A percentile compares a stretch with the other conserved stretches of the same genome.
Evolutionary conservation across 2,113 vertebrate genomes (phyloP).

Genomic region (Herpailurus yagouaroundi): DNA sequence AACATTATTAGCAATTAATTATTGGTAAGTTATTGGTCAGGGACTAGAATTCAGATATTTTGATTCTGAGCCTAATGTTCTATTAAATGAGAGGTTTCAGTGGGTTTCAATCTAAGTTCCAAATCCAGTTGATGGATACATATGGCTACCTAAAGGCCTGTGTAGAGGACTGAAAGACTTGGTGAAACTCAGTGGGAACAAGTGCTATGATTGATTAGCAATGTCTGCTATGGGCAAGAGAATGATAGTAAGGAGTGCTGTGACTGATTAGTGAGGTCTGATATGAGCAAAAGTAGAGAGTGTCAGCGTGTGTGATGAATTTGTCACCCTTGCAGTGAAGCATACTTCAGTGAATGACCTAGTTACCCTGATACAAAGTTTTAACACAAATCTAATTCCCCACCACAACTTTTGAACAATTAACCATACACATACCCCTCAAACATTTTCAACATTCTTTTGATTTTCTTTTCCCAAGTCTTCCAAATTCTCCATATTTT

Average conservation of each 20-base stretch:
- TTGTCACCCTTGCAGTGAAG: not conserved
- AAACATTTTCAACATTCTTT: conserved; percentile 12
- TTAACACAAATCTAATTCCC: not conserved
- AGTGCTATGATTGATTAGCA: not conserved
- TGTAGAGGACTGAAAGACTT: not conserved
- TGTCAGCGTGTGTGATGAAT: not conserved
- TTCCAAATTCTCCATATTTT: conserved; percentile 46
- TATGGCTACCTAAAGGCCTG: not conserved
- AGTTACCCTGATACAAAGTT: not conserved
- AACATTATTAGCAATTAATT: not conserved
- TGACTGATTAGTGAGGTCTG: conserved; percentile 52
- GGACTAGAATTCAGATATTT: not conserved
- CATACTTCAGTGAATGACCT: not conserved
- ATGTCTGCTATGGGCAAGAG: not conserved
- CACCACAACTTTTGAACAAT: not conserved
- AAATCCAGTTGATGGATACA: not conserved
- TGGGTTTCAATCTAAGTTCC: not conserved
- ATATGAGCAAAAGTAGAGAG: not conserved
- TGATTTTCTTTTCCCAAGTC: not conserved
- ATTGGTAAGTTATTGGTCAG: not conserved
- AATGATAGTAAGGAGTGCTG: not conserved
- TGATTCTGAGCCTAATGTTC: not conserved
- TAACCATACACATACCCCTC: not conserved
- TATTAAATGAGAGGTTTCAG: not conserved
- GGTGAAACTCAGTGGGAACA: not conserved